A percentile compares a stretch with the other conserved stretches of the same genome.
phyloP scores from a whole-genome alignment of 2,888 invertebrate species.

The Urechis unicinctus region DNA sequence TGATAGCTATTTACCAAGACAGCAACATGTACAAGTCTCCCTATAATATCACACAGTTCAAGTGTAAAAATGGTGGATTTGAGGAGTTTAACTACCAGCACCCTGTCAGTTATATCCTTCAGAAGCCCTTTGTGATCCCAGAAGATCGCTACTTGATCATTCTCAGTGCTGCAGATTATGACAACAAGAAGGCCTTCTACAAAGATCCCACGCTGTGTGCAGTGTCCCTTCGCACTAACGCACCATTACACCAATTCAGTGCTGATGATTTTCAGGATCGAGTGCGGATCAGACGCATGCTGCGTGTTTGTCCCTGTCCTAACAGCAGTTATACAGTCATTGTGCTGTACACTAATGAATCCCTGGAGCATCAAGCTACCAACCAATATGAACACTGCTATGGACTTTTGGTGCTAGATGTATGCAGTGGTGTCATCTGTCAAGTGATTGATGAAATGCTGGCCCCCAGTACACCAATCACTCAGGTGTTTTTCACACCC shows the following conservation, averaged over 20 bases:
- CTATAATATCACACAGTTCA: conserved; percentile 31
- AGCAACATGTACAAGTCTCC: conserved; percentile 27
- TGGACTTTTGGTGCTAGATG: conserved; percentile 35
- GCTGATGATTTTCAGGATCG: conserved; percentile 32
- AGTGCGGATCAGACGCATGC: conserved; percentile 34
- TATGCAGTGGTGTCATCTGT: conserved; percentile 33
- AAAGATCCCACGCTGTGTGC: conserved; percentile 37
- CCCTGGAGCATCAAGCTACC: conserved; percentile 4
- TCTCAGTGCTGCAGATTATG: conserved; percentile 36
- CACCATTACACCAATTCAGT: conserved; percentile 24
- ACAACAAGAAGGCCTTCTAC: conserved; percentile 25
- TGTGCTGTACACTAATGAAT: conserved; percentile 29
- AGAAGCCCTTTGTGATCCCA: conserved; percentile 36
- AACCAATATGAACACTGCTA: conserved; percentile 18
- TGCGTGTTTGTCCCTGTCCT: conserved; percentile 30
- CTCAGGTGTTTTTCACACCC: conserved; percentile 29
- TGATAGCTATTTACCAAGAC: conserved; percentile 33
- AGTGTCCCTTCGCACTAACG: conserved; percentile 27
- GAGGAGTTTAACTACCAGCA: conserved; percentile 27
- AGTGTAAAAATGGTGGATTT: conserved; percentile 24
- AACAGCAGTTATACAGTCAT: conserved; percentile 26
- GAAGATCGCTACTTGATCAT: conserved; percentile 40
- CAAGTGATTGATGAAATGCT: conserved; percentile 36
- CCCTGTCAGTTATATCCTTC: conserved; percentile 28
- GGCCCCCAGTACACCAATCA: conserved; percentile 22